Conservation (phyloP, 2,113 vertebrate genomes). For the Lampris megalopsis region DNA sequence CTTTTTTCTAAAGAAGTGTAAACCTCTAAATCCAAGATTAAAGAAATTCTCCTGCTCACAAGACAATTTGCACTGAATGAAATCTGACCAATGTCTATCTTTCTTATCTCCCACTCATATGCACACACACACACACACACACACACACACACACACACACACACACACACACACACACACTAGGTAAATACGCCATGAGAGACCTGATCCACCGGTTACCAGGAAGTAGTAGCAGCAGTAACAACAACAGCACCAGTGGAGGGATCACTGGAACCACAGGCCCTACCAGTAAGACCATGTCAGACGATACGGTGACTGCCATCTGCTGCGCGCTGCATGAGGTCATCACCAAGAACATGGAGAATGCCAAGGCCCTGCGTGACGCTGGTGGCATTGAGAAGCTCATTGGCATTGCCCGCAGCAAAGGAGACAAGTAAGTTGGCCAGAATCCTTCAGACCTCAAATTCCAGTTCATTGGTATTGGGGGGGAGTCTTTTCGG, state of each 20-base stretch:
- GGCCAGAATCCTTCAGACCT: not conserved
- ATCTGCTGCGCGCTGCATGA: conserved; percentile 98
- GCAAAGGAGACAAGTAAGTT: conserved; percentile 99
- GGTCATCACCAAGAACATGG: conserved; percentile 99
- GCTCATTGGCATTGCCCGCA: conserved; percentile 96
- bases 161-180: not conserved
- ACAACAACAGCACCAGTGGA: conserved; percentile 81
- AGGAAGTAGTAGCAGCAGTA: conserved; percentile 88
- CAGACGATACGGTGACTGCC: conserved; percentile 96
- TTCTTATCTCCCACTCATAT: too few species aligned
- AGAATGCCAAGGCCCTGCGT: conserved; percentile 98
- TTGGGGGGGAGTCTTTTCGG: too few species aligned
- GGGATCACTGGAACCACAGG: conserved; percentile 77
- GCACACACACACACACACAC: not conserved
- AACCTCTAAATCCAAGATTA: not conserved
- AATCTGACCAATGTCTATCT: not conserved
- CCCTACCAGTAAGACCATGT: conserved; percentile 93
- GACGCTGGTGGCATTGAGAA: conserved; percentile 98
- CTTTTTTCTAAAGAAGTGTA: too few species aligned
- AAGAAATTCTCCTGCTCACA: not conserved
- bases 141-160: conserved; percentile 4
- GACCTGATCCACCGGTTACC: conserved; percentile 97
- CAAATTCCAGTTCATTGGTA: not conserved
- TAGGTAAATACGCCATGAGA: conserved; percentile 98
- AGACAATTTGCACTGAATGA: not conserved